A percentile compares a stretch with the other conserved stretches of the same genome.
phyloP scores from a whole-genome alignment of 2,888 invertebrate species.

The Syrphus vitripennis region DNA sequence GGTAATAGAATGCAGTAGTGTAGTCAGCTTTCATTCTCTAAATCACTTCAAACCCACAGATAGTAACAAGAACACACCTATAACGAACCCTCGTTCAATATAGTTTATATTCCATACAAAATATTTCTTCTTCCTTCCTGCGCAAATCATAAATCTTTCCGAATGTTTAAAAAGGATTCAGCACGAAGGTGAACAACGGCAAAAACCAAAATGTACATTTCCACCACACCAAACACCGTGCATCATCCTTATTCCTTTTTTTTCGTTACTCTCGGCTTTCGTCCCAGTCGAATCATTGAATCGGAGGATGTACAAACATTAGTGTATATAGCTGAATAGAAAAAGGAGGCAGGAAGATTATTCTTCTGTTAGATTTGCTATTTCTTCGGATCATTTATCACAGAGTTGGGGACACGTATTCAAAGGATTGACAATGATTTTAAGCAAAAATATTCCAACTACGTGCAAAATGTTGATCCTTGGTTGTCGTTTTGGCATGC shows the following conservation, averaged over 20 bases:
- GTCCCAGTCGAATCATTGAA: not conserved
- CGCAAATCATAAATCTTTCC: slow-evolving; percentile 58
- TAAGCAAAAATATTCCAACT: slow-evolving; percentile 66
- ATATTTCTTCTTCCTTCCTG: slow-evolving; percentile 47
- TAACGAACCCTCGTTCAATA: not conserved
- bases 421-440: slow-evolving; percentile 71
- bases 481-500: slow-evolving; percentile 58
- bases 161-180: slow-evolving; percentile 52
- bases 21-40: slow-evolving; percentile 20
- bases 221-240: not conserved
- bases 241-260: not conserved
- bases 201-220: not conserved
- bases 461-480: slow-evolving; percentile 69
- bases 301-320: not conserved
- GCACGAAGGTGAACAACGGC: slow-evolving; percentile 40
- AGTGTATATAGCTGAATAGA: not conserved
- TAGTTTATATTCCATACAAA: slow-evolving; percentile 26
- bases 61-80: not conserved
- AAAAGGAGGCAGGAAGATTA: slow-evolving; percentile 42
- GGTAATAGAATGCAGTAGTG: slow-evolving; percentile 24
- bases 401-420: slow-evolving; percentile 63
- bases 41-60: slow-evolving; percentile 17
- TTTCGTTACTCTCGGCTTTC: not conserved
- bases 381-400: slow-evolving; percentile 68
- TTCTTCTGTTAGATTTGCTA: slow-evolving; percentile 60